A percentile compares a stretch with the other conserved stretches of the same genome.
phyloP scores from a whole-genome alignment of 1,140 invertebrate species.

The Lucilia cuprina region DNA sequence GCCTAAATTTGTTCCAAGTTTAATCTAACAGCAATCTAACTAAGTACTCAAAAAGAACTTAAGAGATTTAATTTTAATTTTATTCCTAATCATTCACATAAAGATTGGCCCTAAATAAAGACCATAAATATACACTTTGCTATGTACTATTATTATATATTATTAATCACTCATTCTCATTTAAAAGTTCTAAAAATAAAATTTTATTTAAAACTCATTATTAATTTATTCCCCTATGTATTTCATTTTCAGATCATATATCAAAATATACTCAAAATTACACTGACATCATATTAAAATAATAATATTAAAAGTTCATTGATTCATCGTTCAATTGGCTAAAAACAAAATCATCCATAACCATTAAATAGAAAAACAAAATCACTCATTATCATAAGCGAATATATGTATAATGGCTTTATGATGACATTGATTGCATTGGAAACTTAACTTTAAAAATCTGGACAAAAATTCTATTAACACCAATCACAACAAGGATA shows the following conservation, averaged over 20 bases:
- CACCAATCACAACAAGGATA: not conserved
- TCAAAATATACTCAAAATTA: not conserved
- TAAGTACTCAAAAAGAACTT: no score
- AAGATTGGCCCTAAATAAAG: no score
- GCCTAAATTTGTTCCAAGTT: no score
- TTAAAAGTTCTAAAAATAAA: not conserved
- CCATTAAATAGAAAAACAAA: not conserved
- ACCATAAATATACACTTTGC: no score
- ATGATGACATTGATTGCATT: not conserved
- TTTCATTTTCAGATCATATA: not conserved
- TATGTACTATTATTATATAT: no score
- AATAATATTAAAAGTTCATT: not conserved
- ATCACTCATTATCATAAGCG: not conserved
- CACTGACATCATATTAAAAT: not conserved
- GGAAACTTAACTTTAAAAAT: not conserved
- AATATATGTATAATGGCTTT: not conserved
- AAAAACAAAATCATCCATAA: not conserved
- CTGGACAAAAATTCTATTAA: not conserved
- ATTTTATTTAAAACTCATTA: not conserved
- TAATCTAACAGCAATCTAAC: no score
- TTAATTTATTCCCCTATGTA: not conserved
- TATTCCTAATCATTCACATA: no score
- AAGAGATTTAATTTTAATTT: no score
- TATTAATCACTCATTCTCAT: no score
- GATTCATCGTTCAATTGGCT: slow-evolving; percentile 1